Percentiles rank a stretch among this genome's conserved stretches.
Conservation (phyloP, 2,888 invertebrate genomes). For the Sialis fuliginosa region DNA sequence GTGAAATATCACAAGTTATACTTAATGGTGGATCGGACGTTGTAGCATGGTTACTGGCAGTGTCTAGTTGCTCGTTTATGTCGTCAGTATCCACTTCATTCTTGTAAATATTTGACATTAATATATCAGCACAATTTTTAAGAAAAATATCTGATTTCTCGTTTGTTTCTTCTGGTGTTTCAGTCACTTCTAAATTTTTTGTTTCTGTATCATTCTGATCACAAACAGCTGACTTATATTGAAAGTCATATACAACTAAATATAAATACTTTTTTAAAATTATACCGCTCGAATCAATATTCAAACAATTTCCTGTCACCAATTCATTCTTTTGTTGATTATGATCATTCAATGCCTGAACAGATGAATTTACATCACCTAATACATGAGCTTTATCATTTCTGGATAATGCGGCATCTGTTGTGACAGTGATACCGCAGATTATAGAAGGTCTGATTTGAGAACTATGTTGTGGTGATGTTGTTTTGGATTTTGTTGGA, state of each 20-base stretch:
- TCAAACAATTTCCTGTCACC: conserved; percentile 19
- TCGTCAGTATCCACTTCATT: neutral
- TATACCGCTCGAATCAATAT: conserved; percentile 8
- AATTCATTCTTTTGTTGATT: conserved; percentile 37
- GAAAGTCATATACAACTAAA: conserved; percentile 51
- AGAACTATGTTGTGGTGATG: conserved; percentile 10
- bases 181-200: conserved; percentile 26
- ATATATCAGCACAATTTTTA: conserved; percentile 1
- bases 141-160: conserved; percentile 6
- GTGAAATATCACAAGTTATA: conserved; percentile 2
- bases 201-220: conserved; percentile 26
- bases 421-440: conserved; percentile 26
- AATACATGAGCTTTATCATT: conserved; percentile 6
- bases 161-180: conserved; percentile 10
- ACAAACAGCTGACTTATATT: conserved; percentile 30
- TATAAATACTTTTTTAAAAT: conserved; percentile 32
- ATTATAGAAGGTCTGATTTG: conserved; percentile 28
- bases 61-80: neutral
- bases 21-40: neutral
- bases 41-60: neutral
- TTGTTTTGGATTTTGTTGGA: conserved; percentile 12
- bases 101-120: neutral
- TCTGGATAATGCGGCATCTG: conserved; percentile 6
- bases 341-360: conserved; percentile 62
- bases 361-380: conserved; percentile 19